Conservation (phyloP, 2,113 vertebrate species). For the Rhipidura dahli region DNA sequence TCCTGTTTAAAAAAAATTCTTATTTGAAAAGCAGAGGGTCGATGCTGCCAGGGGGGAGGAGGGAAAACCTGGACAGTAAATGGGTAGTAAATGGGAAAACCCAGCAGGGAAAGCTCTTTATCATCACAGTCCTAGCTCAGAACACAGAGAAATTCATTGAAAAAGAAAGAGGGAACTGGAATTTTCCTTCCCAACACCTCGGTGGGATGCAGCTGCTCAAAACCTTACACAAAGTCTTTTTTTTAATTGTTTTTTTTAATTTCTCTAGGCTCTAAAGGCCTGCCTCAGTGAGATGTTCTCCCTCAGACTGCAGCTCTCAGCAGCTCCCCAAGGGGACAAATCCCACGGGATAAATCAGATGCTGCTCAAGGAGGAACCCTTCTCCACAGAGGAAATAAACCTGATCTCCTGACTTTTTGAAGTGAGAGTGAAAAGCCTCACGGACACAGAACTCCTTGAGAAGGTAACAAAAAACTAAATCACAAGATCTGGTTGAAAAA, state of each 20-base stretch:
- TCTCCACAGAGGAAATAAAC: not conserved
- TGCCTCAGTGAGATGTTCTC: conserved; percentile 79
- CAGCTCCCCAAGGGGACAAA: not conserved
- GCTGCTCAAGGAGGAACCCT: conserved; percentile 11
- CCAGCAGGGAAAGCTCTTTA: not conserved
- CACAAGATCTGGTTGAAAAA: not conserved
- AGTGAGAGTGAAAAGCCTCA: conserved; percentile 29
- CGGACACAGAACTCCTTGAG: conserved; percentile 40
- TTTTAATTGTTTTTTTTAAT: not conserved
- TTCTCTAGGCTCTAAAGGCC: conserved; percentile 74
- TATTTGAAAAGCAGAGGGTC: accelerated
- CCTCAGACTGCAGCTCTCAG: conserved; percentile 56
- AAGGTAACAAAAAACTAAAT: conserved; percentile 64
- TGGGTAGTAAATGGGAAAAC: not conserved
- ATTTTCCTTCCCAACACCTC: not conserved
- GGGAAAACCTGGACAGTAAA: not conserved
- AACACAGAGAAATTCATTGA: not conserved
- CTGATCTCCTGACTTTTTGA: conserved; percentile 64
- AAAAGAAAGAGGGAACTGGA: not conserved
- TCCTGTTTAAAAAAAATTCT: not conserved
- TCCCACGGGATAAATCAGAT: not conserved
- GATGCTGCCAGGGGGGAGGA: not conserved
- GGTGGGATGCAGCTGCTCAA: not conserved
- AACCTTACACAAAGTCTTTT: too few relatives aligned
- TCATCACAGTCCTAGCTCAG: not conserved